Base-by-base conservation (phyloP, 1,140 invertebrate species). In the Centruroides vittatus region DNA sequence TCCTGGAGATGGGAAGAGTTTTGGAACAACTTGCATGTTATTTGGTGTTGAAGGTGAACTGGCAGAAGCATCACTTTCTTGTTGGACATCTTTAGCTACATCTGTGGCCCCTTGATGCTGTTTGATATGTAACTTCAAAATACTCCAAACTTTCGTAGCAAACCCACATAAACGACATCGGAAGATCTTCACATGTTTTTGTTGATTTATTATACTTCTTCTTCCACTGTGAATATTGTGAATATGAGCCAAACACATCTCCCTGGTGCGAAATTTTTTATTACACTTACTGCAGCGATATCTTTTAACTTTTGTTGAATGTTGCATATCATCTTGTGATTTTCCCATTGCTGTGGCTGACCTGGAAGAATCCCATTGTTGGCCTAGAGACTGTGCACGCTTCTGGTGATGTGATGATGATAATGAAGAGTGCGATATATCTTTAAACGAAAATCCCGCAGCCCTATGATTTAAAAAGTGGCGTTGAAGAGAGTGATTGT, bases 101-200 rank as follows among this genome's bases (percentile, higher is more conserved):
- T 41, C 41, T 41, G 35, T 11, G 56, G 12, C 35, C 36, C 41
- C 58, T 60, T 67, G 66, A 50, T 68, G 66, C 60, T 68, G 59
- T 51, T 78, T 79, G 61, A 85, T 77, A 74, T 85, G 83, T 68
- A 79, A 79, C 68, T 82, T 81, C 62, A 85, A 78, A 61, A 80
- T 76, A 57, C 78, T 79, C 64, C 82, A 77, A 59, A 80, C 78
- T 47, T 79, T 76, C 13, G 82, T 81, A 34, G 80, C 78, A 68
- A 81, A 84, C 58, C 81, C 81, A 70, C 83, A 86, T 51, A 82
- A 79, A n/a, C 79, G 79, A 68, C 83, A 85, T 67, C 81, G 82
- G 70, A 76, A 71, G 7, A 67, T 61, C 56, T 59, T 64, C 13
- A 66, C 49, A 49, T 58, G 54, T 61, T 65, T 67, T 55, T 64